Percentiles rank a stretch among this genome's conserved stretches.
These are phyloP conservation scores for Mayetiola destructor DNA, from an alignment of 2,888 invertebrate species.

Conservation along the genomic window DNA sequence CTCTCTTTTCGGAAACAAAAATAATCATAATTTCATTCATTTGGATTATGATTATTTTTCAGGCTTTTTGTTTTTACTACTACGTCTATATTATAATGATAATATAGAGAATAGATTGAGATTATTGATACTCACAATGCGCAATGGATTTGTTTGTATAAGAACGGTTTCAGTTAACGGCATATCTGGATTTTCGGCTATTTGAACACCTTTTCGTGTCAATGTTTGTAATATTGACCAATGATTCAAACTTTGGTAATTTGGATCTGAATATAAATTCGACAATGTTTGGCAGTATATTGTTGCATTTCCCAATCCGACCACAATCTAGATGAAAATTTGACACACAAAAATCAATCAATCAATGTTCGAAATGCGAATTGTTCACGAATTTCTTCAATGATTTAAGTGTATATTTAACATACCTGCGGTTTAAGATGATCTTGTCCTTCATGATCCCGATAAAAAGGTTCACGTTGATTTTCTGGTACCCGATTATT, in stretches of 20 bases:
- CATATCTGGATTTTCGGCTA: constrained; percentile 67
- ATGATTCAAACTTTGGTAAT: constrained; percentile 90
- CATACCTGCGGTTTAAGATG: constrained; percentile 69
- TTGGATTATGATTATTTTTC: no score
- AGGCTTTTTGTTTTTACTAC: background rate
- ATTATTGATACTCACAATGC: constrained; percentile 57
- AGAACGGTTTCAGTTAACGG: constrained; percentile 90
- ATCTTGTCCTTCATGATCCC: constrained; percentile 88
- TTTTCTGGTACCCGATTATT: constrained; percentile 89
- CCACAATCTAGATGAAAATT: constrained; percentile 45
- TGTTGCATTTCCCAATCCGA: constrained; percentile 83
- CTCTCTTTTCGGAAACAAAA: background rate
- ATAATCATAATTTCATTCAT: no score
- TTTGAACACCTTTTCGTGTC: constrained; percentile 78
- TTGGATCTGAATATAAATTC: constrained; percentile 91
- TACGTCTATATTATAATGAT: constrained; percentile 9
- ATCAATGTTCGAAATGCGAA: background rate
- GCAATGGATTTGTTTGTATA: constrained; percentile 87
- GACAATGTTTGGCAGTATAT: constrained; percentile 86
- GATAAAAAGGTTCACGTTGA: constrained; percentile 84
- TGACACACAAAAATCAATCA: background rate
- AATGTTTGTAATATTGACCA: constrained; percentile 89
- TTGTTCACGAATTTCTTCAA: background rate
- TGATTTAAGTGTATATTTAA: background rate
- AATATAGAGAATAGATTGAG: constrained; percentile 7